Conservation (phyloP, 2,888 invertebrate genomes). For the Argynnis bischoffii region DNA sequence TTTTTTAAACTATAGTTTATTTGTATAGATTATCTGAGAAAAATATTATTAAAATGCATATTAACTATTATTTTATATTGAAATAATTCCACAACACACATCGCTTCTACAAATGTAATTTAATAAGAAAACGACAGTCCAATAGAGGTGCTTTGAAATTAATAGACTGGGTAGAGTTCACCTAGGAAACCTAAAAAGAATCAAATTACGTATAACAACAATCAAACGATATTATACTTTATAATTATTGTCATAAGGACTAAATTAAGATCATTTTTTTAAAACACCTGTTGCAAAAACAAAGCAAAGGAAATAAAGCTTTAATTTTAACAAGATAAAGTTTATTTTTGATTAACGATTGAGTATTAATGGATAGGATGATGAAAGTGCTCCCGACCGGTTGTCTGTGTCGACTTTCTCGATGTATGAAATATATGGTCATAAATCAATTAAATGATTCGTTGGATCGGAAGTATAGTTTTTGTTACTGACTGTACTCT, state of each 20-base stretch:
- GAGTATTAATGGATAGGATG: slow-evolving; percentile 23
- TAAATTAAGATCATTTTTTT: background rate
- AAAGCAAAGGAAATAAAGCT: background rate
- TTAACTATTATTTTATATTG: too few species aligned
- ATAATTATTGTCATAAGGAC: background rate
- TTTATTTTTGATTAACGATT: slow-evolving; percentile 8
- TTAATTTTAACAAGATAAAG: background rate
- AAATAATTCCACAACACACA: too few species aligned
- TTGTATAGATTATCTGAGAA: too few species aligned
- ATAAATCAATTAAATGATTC: slow-evolving; percentile 15
- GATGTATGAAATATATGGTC: slow-evolving; percentile 23
- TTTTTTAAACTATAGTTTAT: too few species aligned
- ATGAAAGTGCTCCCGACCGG: slow-evolving; percentile 34
- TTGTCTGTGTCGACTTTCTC: slow-evolving; percentile 33
- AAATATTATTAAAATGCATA: too few species aligned
- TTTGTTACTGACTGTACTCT: background rate
- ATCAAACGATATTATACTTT: slow-evolving; percentile 4
- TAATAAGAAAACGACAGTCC: background rate
- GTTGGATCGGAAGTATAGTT: background rate
- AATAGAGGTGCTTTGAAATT: slow-evolving; percentile 12
- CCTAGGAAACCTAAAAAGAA: slow-evolving; percentile 30
- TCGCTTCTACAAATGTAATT: too few species aligned
- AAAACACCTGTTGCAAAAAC: too few species aligned
- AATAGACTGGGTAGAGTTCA: slow-evolving; percentile 22
- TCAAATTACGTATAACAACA: slow-evolving; percentile 21